Percentiles rank a stretch among this genome's conserved stretches.
phyloP scores from a whole-genome alignment of 2,888 invertebrate species.

The Timema cristinae region DNA sequence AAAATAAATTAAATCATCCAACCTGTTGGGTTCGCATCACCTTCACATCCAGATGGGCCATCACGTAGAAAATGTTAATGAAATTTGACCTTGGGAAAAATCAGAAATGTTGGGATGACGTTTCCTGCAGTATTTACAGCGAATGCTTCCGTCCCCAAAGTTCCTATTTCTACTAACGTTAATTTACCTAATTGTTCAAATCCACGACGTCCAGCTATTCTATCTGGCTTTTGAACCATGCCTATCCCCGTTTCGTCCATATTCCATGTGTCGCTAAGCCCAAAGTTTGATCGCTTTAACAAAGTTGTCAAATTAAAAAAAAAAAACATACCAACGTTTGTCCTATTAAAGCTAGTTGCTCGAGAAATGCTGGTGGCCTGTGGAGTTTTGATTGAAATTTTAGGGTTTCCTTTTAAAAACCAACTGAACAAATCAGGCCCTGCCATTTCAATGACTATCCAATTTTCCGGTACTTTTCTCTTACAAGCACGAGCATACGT shows the following conservation, averaged over 20 bases:
- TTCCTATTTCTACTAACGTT: slow-evolving; percentile 31
- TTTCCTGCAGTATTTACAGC: too few relatives aligned
- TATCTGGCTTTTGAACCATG: slow-evolving; percentile 18
- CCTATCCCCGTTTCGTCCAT: slow-evolving; percentile 21
- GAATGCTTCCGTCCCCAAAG: too few relatives aligned
- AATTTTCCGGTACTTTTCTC: slow-evolving; percentile 32
- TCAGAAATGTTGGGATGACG: slow-evolving; percentile 7
- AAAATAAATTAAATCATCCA: slow-evolving; percentile 8
- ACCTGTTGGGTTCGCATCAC: slow-evolving; percentile 13
- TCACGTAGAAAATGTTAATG: background rate
- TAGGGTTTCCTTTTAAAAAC: slow-evolving; percentile 37
- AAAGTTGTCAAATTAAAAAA: slow-evolving; percentile 37
- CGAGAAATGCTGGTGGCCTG: slow-evolving; percentile 38
- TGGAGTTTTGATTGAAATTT: slow-evolving; percentile 36
- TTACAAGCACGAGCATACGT: slow-evolving; percentile 31
- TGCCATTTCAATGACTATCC: slow-evolving; percentile 34
- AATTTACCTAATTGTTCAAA: slow-evolving; percentile 8
- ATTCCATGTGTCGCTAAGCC: slow-evolving; percentile 16
- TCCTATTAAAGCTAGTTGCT: slow-evolving; percentile 39
- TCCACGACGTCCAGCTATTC: slow-evolving; percentile 12
- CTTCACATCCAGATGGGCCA: slow-evolving; percentile 4
- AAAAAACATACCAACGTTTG: too few relatives aligned
- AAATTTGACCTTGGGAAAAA: slow-evolving; percentile 7
- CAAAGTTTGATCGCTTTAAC: slow-evolving; percentile 13
- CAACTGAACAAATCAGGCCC: slow-evolving; percentile 38